Conservation (phyloP, 2,888 invertebrate species). For the Pristionchus entomophagus region DNA sequence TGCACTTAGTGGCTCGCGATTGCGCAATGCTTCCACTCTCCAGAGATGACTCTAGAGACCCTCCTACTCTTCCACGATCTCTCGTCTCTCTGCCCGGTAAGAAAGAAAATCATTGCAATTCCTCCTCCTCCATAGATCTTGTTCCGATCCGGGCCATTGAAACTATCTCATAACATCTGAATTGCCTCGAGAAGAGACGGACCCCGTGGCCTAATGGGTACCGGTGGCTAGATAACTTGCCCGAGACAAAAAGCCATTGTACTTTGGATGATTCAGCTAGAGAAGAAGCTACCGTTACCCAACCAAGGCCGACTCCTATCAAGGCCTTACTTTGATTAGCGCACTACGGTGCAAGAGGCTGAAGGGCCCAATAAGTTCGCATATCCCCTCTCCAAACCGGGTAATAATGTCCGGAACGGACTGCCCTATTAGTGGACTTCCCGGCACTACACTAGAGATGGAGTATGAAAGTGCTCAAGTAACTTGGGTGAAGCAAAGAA, state of each 20-base stretch:
- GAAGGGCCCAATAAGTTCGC: neutral
- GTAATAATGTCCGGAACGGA: slow-evolving; percentile 11
- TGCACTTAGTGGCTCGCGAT: slow-evolving; percentile 28
- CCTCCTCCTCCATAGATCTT: neutral
- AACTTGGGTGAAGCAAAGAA: too few relatives aligned
- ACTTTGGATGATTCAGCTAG: neutral
- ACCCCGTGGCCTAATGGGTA: slow-evolving; percentile 31
- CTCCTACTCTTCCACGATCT: too few relatives aligned
- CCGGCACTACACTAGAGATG: slow-evolving; percentile 4
- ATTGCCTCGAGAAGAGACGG: neutral
- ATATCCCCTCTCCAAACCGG: neutral
- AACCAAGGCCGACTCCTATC: neutral
- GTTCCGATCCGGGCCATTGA: slow-evolving; percentile 33
- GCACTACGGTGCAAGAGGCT: neutral
- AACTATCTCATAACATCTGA: slow-evolving; percentile 27
- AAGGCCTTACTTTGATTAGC: neutral
- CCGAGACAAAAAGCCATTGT: slow-evolving; percentile 18
- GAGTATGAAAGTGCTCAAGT: too few relatives aligned
- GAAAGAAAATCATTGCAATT: neutral
- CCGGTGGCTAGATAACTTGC: neutral
- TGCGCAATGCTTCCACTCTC: too few relatives aligned
- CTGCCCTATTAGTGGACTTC: neutral
- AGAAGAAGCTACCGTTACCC: neutral
- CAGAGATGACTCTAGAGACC: too few relatives aligned
- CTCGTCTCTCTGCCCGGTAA: neutral